A percentile compares a stretch with the other conserved stretches of the same genome.
phyloP scores from a whole-genome alignment of 2,113 vertebrate species.

The Platichthys stellatus region DNA sequence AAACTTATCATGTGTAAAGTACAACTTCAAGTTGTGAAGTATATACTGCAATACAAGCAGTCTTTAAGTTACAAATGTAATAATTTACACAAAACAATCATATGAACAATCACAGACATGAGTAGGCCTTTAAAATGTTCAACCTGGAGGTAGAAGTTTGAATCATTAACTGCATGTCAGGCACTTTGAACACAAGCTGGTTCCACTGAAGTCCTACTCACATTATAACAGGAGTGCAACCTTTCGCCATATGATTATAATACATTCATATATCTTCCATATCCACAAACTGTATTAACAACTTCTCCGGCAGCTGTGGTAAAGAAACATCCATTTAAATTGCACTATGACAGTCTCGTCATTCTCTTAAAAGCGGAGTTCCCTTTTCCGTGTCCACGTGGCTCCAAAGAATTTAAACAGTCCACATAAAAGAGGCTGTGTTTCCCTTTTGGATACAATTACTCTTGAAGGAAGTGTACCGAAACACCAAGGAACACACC shows the following conservation, averaged over 20 bases:
- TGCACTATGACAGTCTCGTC: background rate
- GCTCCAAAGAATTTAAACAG: background rate
- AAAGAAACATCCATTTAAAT: constrained; percentile 11
- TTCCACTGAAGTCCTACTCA: background rate
- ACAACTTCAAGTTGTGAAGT: too few species aligned
- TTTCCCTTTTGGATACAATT: background rate
- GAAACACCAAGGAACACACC: background rate
- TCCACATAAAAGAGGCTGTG: background rate
- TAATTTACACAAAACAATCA: constrained; percentile 24
- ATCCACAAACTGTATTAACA: background rate
- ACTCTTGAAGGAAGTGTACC: too few species aligned
- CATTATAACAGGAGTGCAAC: background rate
- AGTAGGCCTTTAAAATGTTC: background rate
- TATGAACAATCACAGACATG: constrained; percentile 5
- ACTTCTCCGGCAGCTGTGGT: background rate
- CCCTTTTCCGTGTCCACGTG: background rate
- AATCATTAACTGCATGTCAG: constrained; percentile 44
- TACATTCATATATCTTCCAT: constrained; percentile 29
- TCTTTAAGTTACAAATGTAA: constrained; percentile 1
- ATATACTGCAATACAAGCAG: background rate
- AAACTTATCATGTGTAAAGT: too few species aligned
- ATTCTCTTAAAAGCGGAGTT: background rate
- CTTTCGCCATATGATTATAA: background rate
- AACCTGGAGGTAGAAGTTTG: constrained; percentile 64
- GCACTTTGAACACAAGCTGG: constrained; percentile 57